Conservation (phyloP, 2,888 invertebrate species). For the Troilus luridus region DNA sequence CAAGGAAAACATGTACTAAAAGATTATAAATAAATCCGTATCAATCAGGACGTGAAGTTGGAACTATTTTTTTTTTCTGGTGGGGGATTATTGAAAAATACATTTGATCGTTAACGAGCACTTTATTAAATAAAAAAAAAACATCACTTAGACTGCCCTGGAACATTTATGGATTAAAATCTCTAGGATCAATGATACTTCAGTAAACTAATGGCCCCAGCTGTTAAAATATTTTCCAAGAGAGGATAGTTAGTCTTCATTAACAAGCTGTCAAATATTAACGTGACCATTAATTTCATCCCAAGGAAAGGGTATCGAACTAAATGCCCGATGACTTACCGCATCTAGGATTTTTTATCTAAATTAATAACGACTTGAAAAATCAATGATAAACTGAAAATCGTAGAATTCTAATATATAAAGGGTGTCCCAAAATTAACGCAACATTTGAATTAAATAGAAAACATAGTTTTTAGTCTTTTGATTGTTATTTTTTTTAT, state of each 20-base stretch:
- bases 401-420: too few species aligned
- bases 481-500: too few species aligned
- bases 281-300: constrained; percentile 5
- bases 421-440: too few species aligned
- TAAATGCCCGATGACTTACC: background rate
- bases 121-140: background rate
- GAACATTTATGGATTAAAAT: constrained; percentile 20
- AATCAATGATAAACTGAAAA: background rate
- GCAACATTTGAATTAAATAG: too few species aligned
- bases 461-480: too few species aligned
- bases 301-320: background rate
- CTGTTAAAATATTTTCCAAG: constrained; percentile 9
- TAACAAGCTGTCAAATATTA: constrained; percentile 13
- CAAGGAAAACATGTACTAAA: background rate
- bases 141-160: background rate
- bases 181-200: background rate
- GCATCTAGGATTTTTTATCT: background rate
- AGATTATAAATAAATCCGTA: too few species aligned
- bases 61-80: background rate
- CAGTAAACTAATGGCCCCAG: background rate
- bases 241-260: background rate
- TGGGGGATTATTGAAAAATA: background rate
- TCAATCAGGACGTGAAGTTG: background rate
- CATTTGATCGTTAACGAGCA: background rate
- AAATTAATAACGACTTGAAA: background rate